Base-by-base conservation (phyloP, 2,888 invertebrate genomes). In the Fabriciana adippe region DNA sequence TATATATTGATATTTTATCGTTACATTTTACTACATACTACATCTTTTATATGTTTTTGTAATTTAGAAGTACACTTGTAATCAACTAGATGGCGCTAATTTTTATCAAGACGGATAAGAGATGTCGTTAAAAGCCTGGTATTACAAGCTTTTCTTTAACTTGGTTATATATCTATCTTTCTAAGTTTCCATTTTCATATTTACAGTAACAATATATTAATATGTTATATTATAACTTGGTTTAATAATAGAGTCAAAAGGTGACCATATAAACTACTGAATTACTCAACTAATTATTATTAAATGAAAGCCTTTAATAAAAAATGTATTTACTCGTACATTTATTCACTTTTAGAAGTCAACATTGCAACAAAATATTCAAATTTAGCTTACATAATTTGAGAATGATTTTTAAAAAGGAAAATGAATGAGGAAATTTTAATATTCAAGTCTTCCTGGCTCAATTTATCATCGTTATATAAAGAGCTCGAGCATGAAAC, bases 391-490 rank as follows among this genome's bases (percentile, higher is more conserved):
- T 14, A 1, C 2, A 26, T 53, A 26, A 41, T 26, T 14, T 11
- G 26, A 6, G 47, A 15, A n/a, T 47, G n/a, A 16, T 48, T 45
- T 50, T 55, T 54, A 45, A 60, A 59, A 64, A 55, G 57, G 55
- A 66, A n/a, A 71, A 67, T 45, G 14, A 66, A 35, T 48, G 61
- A 69, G 54, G 69, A 64, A 71, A 65, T 62, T 55, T 56, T 56
- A 62, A 21, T 47, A 54, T 54, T 67, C 59, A 66, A 47, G 64
- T 70, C 45, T 86, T 86, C 81, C 84, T 82, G 71, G 73, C 79
- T 55, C 81, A 81, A 87, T 86, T 77, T 72, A 82, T 87, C 85
- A 87, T 85, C 74, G 75, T 85, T 83, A 87, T 68, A 71, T 72
- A 69, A 78, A 75, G 70, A 81, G 71, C 75, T 81, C 79, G 79